Percentiles rank a stretch among this genome's conserved stretches.
Evolutionary conservation across 1,140 invertebrate species (phyloP).

Genomic region (Drosophila kurseongensis): DNA sequence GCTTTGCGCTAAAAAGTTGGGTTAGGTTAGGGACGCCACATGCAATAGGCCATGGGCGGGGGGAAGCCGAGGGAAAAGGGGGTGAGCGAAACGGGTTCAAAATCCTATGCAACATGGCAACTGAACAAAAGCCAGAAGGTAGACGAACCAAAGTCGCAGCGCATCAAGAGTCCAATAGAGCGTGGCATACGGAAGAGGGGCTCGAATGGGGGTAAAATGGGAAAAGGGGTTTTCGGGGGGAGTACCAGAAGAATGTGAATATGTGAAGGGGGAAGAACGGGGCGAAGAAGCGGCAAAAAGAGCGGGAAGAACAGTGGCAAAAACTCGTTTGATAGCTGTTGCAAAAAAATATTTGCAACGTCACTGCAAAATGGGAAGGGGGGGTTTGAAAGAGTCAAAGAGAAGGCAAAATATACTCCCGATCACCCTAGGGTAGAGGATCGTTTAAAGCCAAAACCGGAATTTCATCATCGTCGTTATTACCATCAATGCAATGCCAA

Average conservation of each 20-base stretch:
- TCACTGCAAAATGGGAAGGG: slow-evolving; percentile 48
- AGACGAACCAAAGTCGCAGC: slow-evolving; percentile 71
- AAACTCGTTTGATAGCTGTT: slow-evolving; percentile 48
- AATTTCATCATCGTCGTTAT: slow-evolving; percentile 43
- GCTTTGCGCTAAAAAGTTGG: slow-evolving; percentile 67
- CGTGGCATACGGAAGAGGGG: slow-evolving; percentile 42
- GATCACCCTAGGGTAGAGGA: slow-evolving; percentile 39
- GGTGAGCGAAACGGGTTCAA: slow-evolving; percentile 74
- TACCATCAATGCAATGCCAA: slow-evolving; percentile 33
- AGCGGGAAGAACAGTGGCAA: slow-evolving; percentile 47
- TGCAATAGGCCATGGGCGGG: slow-evolving; percentile 24
- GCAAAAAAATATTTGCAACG: slow-evolving; percentile 63
- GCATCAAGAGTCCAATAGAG: slow-evolving; percentile 66
- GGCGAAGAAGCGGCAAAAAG: slow-evolving; percentile 34
- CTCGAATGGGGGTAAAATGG: slow-evolving; percentile 15
- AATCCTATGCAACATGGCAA: slow-evolving; percentile 83
- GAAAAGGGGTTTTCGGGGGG: slow-evolving; percentile 28
- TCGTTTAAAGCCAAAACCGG: slow-evolving; percentile 60
- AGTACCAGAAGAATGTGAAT: slow-evolving; percentile 10
- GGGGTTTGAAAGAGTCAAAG: slow-evolving; percentile 14
- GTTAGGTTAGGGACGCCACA: slow-evolving; percentile 82
- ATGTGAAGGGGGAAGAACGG: background rate
- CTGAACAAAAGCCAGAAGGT: slow-evolving; percentile 70
- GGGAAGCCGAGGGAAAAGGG: background rate
- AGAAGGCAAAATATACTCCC: slow-evolving; percentile 28